These are phyloP conservation scores for Cosmopolites sordidus DNA, from an alignment of 2,888 invertebrate species.

Conservation along the genomic window DNA sequence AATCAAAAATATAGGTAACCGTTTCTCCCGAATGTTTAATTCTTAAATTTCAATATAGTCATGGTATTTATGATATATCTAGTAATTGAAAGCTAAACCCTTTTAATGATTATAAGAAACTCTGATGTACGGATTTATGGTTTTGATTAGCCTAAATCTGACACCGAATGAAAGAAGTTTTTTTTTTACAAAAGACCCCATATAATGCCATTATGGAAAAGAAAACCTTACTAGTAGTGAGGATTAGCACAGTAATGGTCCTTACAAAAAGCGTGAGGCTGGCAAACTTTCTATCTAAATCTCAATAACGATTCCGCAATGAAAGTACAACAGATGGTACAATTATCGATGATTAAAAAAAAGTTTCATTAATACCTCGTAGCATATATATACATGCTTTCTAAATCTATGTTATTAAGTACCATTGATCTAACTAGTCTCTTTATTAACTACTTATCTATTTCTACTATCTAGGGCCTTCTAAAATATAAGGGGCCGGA, in stretches of 20 bases:
- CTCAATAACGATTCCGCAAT: not conserved
- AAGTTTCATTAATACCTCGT: slow-evolving; percentile 7
- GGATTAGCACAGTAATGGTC: slow-evolving; percentile 37
- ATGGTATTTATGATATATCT: no score
- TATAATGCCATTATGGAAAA: slow-evolving; percentile 22
- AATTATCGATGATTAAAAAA: not conserved
- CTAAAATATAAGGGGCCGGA: slow-evolving; percentile 15
- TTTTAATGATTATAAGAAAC: no score
- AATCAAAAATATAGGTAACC: no score
- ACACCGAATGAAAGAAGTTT: no score
- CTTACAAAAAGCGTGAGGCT: slow-evolving; percentile 46
- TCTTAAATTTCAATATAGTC: no score
- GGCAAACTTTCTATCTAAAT: slow-evolving; percentile 43
- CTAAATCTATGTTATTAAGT: slow-evolving; percentile 6
- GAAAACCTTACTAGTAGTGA: slow-evolving; percentile 9
- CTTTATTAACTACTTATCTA: slow-evolving; percentile 8
- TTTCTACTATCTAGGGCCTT: slow-evolving; percentile 17
- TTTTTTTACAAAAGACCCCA: slow-evolving; percentile 8
- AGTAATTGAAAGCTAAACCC: no score
- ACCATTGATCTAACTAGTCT: slow-evolving; percentile 16
- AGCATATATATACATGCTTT: slow-evolving; percentile 35
- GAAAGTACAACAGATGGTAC: not conserved
- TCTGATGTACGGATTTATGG: no score
- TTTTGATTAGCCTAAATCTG: no score
- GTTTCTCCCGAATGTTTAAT: no score